phyloP scores from a whole-genome alignment of 2,797 vertebrate genomes.

The Spea hammondii region DNA sequence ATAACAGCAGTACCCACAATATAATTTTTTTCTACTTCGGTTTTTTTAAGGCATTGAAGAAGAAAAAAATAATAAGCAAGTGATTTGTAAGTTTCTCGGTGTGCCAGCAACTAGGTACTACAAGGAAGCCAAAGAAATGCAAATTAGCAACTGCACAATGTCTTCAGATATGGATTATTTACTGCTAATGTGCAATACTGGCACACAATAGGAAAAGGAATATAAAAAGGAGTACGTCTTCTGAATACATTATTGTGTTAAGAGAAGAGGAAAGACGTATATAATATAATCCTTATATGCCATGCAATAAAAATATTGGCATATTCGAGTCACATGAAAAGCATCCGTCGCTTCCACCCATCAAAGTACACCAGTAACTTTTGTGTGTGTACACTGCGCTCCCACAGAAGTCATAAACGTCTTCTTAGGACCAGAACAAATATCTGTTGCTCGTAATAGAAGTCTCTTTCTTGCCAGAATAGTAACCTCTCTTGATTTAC shows the following conservation, averaged over 20 bases:
- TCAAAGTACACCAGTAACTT: neutral
- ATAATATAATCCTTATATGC: constrained; percentile 4
- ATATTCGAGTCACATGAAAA: neutral
- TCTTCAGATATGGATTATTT: constrained; percentile 27
- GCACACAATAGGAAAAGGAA: constrained; percentile 16
- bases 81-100: neutral
- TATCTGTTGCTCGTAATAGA: constrained; percentile 59
- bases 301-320: neutral
- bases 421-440: constrained; percentile 58
- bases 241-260: neutral
- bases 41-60: no score
- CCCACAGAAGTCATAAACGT: constrained; percentile 58
- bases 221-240: constrained; percentile 9
- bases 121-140: constrained; percentile 5
- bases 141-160: neutral
- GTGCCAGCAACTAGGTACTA: constrained; percentile 26
- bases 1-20: no score
- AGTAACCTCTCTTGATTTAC: constrained; percentile 58
- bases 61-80: neutral
- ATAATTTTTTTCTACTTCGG: no score
- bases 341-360: neutral
- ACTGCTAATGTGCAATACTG: constrained; percentile 18
- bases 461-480: constrained; percentile 56
- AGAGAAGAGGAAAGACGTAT: constrained; percentile 9
- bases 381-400: constrained; percentile 5